Evolutionary conservation across 2,888 invertebrate genomes (phyloP), one percentile per base, ranked within the genome.

Genomic region (Pseudoips prasinana): DNA sequence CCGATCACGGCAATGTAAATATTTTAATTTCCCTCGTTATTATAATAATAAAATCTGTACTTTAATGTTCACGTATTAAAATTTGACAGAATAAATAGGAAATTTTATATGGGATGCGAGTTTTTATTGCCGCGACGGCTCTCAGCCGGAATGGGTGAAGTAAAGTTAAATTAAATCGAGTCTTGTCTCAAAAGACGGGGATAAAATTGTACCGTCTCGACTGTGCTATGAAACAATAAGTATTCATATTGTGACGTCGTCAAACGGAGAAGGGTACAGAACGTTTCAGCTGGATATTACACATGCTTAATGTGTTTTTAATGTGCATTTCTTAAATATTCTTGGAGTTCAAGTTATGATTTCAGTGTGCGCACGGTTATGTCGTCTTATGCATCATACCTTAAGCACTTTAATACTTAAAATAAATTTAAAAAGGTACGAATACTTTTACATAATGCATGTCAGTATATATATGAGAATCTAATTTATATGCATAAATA

Each of bases 221-320:
- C 38, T 34, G 28, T 20, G 35, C 31, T 43, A 33, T 35, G 40
- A 57, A 55, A 53, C 40, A 49, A 56, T 51, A 49, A 47, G 41
- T 47, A 48, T 50, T 52, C 49, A 44, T 48, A 48, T 41, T 29
- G 29, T 40, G 29, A 33, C 29, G 33, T 37, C 28, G 39, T 23
- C 5, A 9, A 14, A 20, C 19, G 9, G 19, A 23, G 24, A 23
- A 20, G 27, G 26, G 29, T 29, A 24, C 14, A 14, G 14, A 25
- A 9, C 19, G 24, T 36, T 40, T 36, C 34, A 11, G 46, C 29
- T 25, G 29, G 10, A 31, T 30, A 18, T 39, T 50, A 58, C 49
- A 46, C 35, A 45, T 50, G 49, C 47, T 63, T 60, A 66, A 69
- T 65, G 66, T 58, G 61, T 64, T 69, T 69, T 64, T 64, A 69